Base-by-base conservation (phyloP, 2,113 vertebrate genomes). In the Turnix velox region DNA sequence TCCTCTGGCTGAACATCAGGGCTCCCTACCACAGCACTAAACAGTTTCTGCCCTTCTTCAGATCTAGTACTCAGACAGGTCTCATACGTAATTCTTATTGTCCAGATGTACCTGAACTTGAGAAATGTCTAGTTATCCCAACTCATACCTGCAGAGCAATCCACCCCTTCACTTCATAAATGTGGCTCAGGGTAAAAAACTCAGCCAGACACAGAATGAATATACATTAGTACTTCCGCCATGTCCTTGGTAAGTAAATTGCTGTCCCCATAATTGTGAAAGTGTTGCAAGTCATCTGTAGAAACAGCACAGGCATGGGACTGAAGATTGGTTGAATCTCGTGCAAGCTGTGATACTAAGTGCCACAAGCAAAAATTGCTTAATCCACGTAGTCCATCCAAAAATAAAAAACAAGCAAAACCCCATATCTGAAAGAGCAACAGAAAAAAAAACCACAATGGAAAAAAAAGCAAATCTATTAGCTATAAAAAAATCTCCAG, bases 171-270 rank as follows among this genome's bases (percentile, higher is more conserved):
- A 46, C 25, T 12, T 65, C 14, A 30, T 15, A 91, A 68, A 45
- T 12, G 7, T 39, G 14, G 15, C 12, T 82, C 23, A 79, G 46
- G 48, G 46, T 42, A 40, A 87, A 61, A 61, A 79, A 7, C 27
- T 76, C 33, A 39, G 8, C 10, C 20, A 31, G 18, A 24, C 15
- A 62, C 8, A 62, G 24, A 14, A 33, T 3, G 24, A 14, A 33
- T 3, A 2, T 18, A 65, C 1, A 14, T 37, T 58, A 4, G 1
- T 7, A 22, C 5, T 14, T n/a, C 35, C 49, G 76, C 14, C 9
- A 10, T 35, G 33, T 42, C 8, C 2, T 85, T 67, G 51, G 20
- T 27, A 66, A 49, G 22, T 46, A 58, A 61, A 42, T 57, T 11
- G 15, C 31, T 68, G 49, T 14, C 27, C 51, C 13, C 7, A 48